Conservation (phyloP, 2,113 vertebrate genomes). For the Hoplias malabaricus region DNA sequence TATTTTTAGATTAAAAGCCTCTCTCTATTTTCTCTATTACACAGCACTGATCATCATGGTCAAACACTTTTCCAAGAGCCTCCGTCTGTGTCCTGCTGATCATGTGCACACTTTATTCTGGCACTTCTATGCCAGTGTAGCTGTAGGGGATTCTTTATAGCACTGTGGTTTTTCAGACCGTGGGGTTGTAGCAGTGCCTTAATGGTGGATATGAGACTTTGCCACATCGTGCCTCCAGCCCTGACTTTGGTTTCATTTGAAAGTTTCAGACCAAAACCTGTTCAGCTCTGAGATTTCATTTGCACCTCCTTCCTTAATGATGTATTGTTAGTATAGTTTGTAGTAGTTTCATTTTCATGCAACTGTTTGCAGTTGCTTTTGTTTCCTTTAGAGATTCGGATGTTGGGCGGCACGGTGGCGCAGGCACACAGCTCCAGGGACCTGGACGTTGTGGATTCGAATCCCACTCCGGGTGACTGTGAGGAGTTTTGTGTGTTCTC, state of each 20-base stretch:
- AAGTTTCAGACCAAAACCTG: too few relatives aligned
- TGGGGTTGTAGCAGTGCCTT: too few relatives aligned
- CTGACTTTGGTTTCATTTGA: too few relatives aligned
- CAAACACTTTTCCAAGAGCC: neutral
- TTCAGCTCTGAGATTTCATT: neutral
- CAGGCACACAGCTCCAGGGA: too few relatives aligned
- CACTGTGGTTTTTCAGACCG: too few relatives aligned
- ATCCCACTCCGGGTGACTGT: too few relatives aligned
- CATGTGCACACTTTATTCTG: neutral
- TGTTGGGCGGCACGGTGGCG: too few relatives aligned
- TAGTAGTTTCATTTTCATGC: neutral
- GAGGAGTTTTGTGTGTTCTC: too few relatives aligned
- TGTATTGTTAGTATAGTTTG: neutral
- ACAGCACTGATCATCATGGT: neutral
- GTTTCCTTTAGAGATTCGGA: neutral
- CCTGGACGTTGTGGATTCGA: too few relatives aligned
- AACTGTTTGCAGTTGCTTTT: neutral
- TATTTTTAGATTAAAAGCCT: too few relatives aligned
- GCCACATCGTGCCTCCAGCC: too few relatives aligned
- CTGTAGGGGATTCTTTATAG: neutral
- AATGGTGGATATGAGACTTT: too few relatives aligned
- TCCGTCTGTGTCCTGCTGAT: neutral
- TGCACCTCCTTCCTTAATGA: neutral
- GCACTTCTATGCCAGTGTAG: neutral
- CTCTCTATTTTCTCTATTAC: neutral